Evolutionary conservation across 2,888 invertebrate genomes (phyloP), one percentile per base, ranked within the genome.

Genomic region (Hecatera dysodea): DNA sequence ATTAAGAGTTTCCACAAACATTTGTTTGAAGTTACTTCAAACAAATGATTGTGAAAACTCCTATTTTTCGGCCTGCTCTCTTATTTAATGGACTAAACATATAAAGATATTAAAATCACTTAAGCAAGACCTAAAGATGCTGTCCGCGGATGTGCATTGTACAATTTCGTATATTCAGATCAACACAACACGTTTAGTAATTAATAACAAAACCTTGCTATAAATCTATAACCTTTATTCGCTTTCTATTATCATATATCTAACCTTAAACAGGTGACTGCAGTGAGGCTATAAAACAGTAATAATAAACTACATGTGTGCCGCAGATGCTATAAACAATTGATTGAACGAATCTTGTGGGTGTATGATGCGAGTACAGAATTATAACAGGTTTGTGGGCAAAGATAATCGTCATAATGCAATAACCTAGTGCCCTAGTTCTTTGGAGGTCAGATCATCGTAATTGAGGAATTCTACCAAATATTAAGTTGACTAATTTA

Each of bases 391-490:
- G 42, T 39, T 27, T 46, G 52, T 56, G 39, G 46, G 19, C 19
- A 24, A 42, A 27, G 27, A 50, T 55, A 50, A 68, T 50, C 60
- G 55, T 56, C 53, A 56, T 75, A 67, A 55, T 56, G 27, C 53
- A 61, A 57, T 70, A 76, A 70, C 76, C 62, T 56, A 42, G 33
- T 76, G 62, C 46, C 57, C 76, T 27, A 70, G 52, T 75, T 75
- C 33, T 53, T 1, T 59, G 33, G 48, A 53, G 70, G 68, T 36
- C 48, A 56, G 48, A 60, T 27, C 9, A 60, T 48, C 19, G 27
- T 56, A 33, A 60, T 61, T 61, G 42, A 46, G 12, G 46, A 56
- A 61, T 75, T 72, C 57, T 50, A 46, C 24, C 39, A 65, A 56
- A 46, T 29, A 64, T 17, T 52, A 65, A 78, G 19, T 72, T 39